A percentile compares a stretch with the other conserved stretches of the same genome.
Evolutionary conservation across 2,888 invertebrate species (phyloP).

Genomic region (Thymelicus sylvestris): DNA sequence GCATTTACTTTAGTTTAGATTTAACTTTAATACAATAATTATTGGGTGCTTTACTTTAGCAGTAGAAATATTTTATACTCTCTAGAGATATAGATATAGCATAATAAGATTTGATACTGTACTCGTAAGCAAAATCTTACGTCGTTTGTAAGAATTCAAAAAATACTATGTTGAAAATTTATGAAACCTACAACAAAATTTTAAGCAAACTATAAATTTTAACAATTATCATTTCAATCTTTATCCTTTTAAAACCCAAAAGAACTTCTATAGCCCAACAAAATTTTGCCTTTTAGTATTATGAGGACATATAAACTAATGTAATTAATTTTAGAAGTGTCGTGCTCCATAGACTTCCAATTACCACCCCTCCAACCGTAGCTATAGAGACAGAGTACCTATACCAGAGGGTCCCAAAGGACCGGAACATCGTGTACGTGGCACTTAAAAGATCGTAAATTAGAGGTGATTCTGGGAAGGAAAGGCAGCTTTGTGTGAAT

Average conservation of each 20-base stretch:
- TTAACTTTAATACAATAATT: neutral
- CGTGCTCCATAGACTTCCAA: slow-evolving; percentile 17
- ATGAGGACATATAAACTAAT: neutral
- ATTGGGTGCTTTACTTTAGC: neutral
- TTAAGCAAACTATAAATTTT: too few relatives aligned
- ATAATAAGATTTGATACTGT: too few relatives aligned
- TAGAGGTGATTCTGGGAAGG: slow-evolving; percentile 54
- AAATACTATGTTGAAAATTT: too few relatives aligned
- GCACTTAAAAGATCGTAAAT: slow-evolving; percentile 75
- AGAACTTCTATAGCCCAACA: neutral
- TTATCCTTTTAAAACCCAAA: too few relatives aligned
- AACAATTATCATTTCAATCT: too few relatives aligned
- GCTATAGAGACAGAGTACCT: neutral
- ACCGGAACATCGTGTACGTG: slow-evolving; percentile 62
- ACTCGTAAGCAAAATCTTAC: too few relatives aligned
- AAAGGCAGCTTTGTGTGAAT: slow-evolving; percentile 60
- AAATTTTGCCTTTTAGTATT: neutral
- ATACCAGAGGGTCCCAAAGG: slow-evolving; percentile 14
- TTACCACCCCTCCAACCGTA: slow-evolving; percentile 5
- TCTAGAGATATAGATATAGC: neutral
- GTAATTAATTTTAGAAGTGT: slow-evolving; percentile 15
- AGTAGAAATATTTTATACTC: neutral
- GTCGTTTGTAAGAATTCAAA: too few relatives aligned
- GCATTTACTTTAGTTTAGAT: neutral
- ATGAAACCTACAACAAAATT: too few relatives aligned